Conservation (phyloP, 2,113 vertebrate genomes). For the Gambusia holbrooki region DNA sequence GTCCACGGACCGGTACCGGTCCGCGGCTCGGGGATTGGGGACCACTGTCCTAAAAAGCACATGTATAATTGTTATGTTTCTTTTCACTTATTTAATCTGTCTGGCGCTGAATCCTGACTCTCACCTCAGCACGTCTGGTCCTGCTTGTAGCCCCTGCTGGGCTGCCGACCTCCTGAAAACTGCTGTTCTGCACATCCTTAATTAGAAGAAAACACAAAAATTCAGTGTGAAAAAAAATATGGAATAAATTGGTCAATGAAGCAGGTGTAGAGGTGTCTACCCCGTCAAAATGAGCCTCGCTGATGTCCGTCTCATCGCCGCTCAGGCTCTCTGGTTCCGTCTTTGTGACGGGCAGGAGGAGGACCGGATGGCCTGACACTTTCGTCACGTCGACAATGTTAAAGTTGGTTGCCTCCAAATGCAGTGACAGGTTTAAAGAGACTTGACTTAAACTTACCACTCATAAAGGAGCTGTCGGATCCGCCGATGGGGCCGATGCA, state of each 20-base stretch:
- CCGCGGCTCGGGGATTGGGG: too few species aligned
- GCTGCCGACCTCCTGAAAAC: constrained; percentile 33
- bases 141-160: neutral
- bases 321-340: constrained; percentile 68
- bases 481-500: constrained; percentile 44
- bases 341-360: constrained; percentile 66
- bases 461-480: constrained; percentile 58
- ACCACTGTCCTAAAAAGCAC: neutral
- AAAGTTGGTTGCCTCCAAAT: neutral
- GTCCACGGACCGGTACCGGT: too few species aligned
- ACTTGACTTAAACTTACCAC: constrained; percentile 33
- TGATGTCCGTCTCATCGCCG: constrained; percentile 64
- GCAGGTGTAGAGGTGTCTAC: constrained; percentile 22
- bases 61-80: neutral
- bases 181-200: constrained; percentile 40
- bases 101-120: neutral
- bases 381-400: neutral
- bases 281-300: constrained; percentile 55
- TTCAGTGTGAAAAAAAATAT: too few species aligned
- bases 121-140: constrained; percentile 46
- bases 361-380: constrained; percentile 69
- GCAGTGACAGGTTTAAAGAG: neutral
- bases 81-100: neutral
- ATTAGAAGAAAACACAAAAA: neutral
- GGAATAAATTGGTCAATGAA: neutral